phyloP scores from a whole-genome alignment of 2,888 invertebrate species.

The Cerastoderma edule region DNA sequence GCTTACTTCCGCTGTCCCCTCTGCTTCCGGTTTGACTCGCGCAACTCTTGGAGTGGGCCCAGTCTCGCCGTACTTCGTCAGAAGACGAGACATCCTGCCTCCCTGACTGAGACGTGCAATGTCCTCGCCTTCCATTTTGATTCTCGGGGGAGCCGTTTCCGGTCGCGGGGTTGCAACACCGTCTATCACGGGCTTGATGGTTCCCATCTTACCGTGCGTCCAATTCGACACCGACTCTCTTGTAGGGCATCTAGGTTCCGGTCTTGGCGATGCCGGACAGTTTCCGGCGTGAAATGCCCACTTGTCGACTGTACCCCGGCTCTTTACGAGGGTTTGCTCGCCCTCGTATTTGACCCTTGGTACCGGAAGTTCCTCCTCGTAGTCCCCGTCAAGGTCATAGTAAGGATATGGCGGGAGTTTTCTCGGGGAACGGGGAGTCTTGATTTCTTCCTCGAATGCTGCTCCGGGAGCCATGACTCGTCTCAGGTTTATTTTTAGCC shows the following conservation, averaged over 20 bases:
- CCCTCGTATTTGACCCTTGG: constrained; percentile 70
- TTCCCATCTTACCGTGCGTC: constrained; percentile 67
- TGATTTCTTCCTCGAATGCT: constrained; percentile 18
- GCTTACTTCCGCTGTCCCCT: constrained; percentile 66
- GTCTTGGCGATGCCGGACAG: constrained; percentile 52
- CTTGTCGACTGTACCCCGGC: constrained; percentile 66
- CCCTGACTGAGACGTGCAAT: constrained; percentile 67
- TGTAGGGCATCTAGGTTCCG: constrained; percentile 69
- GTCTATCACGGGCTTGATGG: constrained; percentile 63
- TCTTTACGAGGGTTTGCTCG: constrained; percentile 59
- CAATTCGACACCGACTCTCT: constrained; percentile 65
- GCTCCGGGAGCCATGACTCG: constrained; percentile 41
- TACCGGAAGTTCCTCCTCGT: constrained; percentile 43
- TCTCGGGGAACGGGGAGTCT: constrained; percentile 29
- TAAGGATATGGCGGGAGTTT: constrained; percentile 64
- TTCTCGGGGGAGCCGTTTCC: constrained; percentile 70
- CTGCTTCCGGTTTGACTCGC: constrained; percentile 75
- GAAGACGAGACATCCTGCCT: constrained; percentile 68
- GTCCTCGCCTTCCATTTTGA: constrained; percentile 71
- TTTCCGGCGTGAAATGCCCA: constrained; percentile 58
- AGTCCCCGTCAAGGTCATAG: constrained; percentile 61
- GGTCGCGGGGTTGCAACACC: constrained; percentile 69
- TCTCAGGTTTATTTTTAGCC: not conserved
- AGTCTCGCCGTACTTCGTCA: constrained; percentile 70
- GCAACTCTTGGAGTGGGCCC: constrained; percentile 62